Percentiles rank a stretch among this genome's conserved stretches.
Evolutionary conservation across 2,888 invertebrate genomes (phyloP).

Genomic region (Acrobasis repandana): DNA sequence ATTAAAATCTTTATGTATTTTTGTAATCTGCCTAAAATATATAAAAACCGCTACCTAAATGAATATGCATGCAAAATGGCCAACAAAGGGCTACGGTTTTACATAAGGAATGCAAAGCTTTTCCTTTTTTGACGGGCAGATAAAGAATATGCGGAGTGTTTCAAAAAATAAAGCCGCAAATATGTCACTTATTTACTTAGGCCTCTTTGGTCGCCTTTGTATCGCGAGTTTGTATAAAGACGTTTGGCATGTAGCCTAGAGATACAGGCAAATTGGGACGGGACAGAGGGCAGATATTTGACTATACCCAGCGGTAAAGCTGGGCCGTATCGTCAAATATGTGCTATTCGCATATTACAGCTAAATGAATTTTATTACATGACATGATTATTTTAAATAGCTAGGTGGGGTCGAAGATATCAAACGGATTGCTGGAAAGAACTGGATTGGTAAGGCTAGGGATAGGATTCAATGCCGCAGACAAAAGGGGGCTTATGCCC

Average conservation of each 20-base stretch:
- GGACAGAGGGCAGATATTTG: no score
- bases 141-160: conserved; percentile 51
- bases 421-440: no score
- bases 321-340: no score
- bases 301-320: no score
- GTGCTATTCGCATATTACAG: no score
- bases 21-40: neutral
- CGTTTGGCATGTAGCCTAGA: conserved; percentile 34
- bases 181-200: conserved; percentile 48
- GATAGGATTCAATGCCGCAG: no score
- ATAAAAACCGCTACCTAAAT: conserved; percentile 42
- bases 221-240: conserved; percentile 38
- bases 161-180: conserved; percentile 44
- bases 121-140: conserved; percentile 45
- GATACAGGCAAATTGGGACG: no score
- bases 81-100: conserved; percentile 43
- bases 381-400: no score
- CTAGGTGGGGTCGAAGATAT: no score
- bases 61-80: conserved; percentile 51
- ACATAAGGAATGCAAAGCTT: conserved; percentile 40
- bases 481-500: no score
- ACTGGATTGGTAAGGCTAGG: no score
- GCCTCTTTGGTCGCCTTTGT: conserved; percentile 39
- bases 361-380: no score
- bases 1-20: conserved; percentile 7